A percentile compares a stretch with the other conserved stretches of the same genome.
Evolutionary conservation across 2,888 invertebrate genomes (phyloP).

Genomic region (Mantis religiosa): DNA sequence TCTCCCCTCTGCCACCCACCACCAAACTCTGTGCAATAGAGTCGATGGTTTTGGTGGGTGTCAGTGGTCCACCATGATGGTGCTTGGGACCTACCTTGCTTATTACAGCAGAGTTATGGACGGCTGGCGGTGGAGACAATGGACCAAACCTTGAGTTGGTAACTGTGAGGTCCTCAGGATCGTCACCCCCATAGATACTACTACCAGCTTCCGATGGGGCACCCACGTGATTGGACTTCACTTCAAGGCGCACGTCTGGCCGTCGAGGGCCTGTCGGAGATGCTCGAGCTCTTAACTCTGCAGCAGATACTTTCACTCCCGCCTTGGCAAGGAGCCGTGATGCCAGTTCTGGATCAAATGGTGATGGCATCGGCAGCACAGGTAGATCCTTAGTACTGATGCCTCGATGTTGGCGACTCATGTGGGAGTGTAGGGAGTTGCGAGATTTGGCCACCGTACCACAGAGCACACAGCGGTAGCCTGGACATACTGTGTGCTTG

Average conservation of each 20-base stretch:
- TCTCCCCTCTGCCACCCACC: constrained; percentile 19
- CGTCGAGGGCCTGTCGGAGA: constrained; percentile 74
- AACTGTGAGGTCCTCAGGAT: constrained; percentile 78
- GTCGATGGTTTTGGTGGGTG: constrained; percentile 61
- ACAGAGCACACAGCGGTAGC: constrained; percentile 86
- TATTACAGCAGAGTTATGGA: constrained; percentile 30
- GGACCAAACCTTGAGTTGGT: constrained; percentile 31
- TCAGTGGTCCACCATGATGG: constrained; percentile 44
- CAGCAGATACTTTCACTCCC: constrained; percentile 68
- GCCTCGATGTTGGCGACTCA: constrained; percentile 89
- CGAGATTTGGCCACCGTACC: constrained; percentile 90
- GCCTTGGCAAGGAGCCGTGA: constrained; percentile 82
- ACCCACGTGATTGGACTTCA: constrained; percentile 51
- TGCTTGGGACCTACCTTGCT: constrained; percentile 33
- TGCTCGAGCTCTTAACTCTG: constrained; percentile 76
- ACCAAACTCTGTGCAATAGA: constrained; percentile 56
- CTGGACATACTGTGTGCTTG: constrained; percentile 89
- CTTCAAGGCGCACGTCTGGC: constrained; percentile 68
- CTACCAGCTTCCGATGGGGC: constrained; percentile 60
- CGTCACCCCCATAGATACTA: constrained; percentile 73
- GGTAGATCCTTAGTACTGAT: constrained; percentile 91
- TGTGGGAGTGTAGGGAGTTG: constrained; percentile 88
- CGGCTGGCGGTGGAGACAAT: constrained; percentile 25
- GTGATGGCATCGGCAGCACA: constrained; percentile 86
- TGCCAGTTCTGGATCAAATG: constrained; percentile 86